These are phyloP conservation scores for Lophius piscatorius DNA, from an alignment of 2,113 vertebrate genomes.

Conservation along the genomic window DNA sequence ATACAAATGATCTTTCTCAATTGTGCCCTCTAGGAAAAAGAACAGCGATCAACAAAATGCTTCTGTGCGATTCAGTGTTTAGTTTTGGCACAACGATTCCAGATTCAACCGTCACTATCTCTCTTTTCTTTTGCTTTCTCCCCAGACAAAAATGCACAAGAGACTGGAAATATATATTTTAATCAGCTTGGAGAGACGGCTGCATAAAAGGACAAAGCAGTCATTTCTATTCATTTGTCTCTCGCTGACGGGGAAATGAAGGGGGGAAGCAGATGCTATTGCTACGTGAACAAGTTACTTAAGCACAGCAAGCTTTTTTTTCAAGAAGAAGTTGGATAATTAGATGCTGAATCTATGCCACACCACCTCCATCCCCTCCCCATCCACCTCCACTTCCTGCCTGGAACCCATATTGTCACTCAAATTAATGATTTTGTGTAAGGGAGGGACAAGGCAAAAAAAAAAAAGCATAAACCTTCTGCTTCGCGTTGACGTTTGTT, in stretches of 20 bases:
- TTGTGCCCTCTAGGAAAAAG: slow-evolving; percentile 71
- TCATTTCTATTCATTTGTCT: slow-evolving; percentile 82
- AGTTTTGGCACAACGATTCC: slow-evolving; percentile 59
- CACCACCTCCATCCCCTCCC: neutral
- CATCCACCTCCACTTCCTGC: slow-evolving; percentile 44
- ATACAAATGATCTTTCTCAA: slow-evolving; percentile 73
- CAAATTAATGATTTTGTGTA: slow-evolving; percentile 66
- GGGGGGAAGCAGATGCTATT: slow-evolving; percentile 75
- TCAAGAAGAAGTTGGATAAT: slow-evolving; percentile 71
- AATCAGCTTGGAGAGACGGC: slow-evolving; percentile 64
- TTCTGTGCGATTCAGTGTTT: too few species aligned
- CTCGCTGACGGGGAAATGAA: slow-evolving; percentile 72
- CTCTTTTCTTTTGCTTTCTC: slow-evolving; percentile 36
- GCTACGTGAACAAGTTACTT: slow-evolving; percentile 75
- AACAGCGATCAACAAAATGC: slow-evolving; percentile 54
- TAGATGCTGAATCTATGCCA: slow-evolving; percentile 64
- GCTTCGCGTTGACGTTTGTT: slow-evolving; percentile 62
- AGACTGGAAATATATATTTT: slow-evolving; percentile 71
- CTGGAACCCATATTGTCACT: slow-evolving; percentile 62
- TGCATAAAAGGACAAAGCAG: slow-evolving; percentile 75
- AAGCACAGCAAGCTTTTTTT: slow-evolving; percentile 67
- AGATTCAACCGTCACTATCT: slow-evolving; percentile 57
- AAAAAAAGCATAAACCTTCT: slow-evolving; percentile 27
- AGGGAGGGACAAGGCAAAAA: slow-evolving; percentile 43
- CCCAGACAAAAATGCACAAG: slow-evolving; percentile 64